These are phyloP conservation scores for Aphis gossypii DNA, from an alignment of 1,140 invertebrate genomes.

Conservation along the genomic window DNA sequence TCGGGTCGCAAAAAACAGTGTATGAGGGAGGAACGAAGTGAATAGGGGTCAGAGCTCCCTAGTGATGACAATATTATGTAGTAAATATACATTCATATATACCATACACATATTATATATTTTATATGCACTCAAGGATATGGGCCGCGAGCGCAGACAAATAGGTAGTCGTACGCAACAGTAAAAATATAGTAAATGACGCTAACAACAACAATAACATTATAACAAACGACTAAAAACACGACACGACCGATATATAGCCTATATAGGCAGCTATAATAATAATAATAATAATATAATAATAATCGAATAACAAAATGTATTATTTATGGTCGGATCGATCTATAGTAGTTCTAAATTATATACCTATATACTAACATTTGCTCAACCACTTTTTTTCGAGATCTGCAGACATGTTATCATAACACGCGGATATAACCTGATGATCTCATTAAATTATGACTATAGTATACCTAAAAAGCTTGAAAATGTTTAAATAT, in stretches of 20 bases:
- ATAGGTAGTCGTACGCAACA: neutral
- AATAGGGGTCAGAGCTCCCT: neutral
- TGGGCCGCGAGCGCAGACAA: neutral
- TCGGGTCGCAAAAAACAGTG: neutral
- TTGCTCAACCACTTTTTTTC: neutral
- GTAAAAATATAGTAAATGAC: neutral
- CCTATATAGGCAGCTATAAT: neutral
- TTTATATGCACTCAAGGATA: neutral
- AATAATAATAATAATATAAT: neutral
- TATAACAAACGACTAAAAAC: neutral
- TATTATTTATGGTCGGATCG: conserved; percentile 17
- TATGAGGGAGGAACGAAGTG: fast-evolving
- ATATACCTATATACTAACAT: conserved; percentile 9
- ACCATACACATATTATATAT: neutral
- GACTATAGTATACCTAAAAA: neutral
- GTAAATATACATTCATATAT: neutral
- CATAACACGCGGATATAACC: conserved; percentile 17
- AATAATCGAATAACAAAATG: conserved; percentile 29
- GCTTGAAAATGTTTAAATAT: neutral
- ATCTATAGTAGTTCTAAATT: conserved; percentile 1
- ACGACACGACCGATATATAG: neutral
- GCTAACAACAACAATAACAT: neutral
- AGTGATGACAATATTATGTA: neutral
- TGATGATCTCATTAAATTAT: conserved; percentile 20
- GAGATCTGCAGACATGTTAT: neutral